Evolutionary conservation across 2,888 invertebrate genomes (phyloP).

Genomic region (Hedya salicella): DNA sequence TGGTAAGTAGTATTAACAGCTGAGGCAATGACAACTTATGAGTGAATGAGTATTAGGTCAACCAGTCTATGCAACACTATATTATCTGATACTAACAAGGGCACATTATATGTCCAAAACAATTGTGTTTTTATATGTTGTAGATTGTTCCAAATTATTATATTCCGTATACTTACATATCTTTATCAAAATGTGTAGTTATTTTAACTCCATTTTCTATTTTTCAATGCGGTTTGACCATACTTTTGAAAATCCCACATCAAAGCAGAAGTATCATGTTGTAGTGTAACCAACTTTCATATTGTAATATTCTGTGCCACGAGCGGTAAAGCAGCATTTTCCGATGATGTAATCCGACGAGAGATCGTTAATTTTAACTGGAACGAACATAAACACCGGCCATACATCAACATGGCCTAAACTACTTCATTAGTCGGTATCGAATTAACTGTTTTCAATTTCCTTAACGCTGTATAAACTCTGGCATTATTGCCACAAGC

Average conservation of each 20-base stretch:
- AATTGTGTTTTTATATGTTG: too few species aligned
- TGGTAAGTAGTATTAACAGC: constrained; percentile 16
- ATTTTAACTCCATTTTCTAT: too few species aligned
- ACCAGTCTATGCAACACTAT: constrained; percentile 9
- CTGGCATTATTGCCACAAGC: constrained; percentile 22
- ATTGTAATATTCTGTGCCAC: constrained; percentile 50
- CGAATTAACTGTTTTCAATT: constrained; percentile 40
- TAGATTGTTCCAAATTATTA: too few species aligned
- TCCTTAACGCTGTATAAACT: constrained; percentile 29
- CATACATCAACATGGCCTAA: constrained; percentile 41
- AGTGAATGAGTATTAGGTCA: constrained; percentile 31
- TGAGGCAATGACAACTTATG: constrained; percentile 18
- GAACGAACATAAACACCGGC: constrained; percentile 49
- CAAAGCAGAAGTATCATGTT: too few species aligned
- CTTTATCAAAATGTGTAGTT: too few species aligned
- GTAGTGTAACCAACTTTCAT: constrained; percentile 28
- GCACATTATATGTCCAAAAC: background rate
- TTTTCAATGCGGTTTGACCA: too few species aligned
- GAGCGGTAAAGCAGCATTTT: constrained; percentile 54
- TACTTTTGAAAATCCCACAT: too few species aligned
- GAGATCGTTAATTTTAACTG: constrained; percentile 59
- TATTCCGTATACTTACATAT: too few species aligned
- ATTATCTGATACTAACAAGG: constrained; percentile 22
- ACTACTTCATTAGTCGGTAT: constrained; percentile 42
- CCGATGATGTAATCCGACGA: constrained; percentile 58